A percentile compares a stretch with the other conserved stretches of the same genome.
These are phyloP conservation scores for Amblyjoppa proteus DNA, from an alignment of 2,888 invertebrate species.

Conservation along the genomic window DNA sequence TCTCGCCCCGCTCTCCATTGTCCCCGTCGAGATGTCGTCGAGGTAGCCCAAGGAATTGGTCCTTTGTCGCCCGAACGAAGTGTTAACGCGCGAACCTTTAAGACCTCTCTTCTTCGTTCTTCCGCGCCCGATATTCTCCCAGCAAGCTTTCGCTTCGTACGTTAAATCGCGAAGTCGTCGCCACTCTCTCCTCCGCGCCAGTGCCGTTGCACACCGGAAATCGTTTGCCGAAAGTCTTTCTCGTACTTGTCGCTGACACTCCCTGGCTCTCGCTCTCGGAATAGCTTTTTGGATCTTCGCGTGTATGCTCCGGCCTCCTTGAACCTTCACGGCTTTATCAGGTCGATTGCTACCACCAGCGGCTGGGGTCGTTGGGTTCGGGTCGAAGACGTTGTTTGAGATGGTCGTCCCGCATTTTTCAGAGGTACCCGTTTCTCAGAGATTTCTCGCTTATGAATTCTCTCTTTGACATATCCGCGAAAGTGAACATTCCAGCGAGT, in stretches of 20 bases:
- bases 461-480: background rate
- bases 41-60: constrained; percentile 77
- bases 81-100: constrained; percentile 80
- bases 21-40: constrained; percentile 66
- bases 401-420: constrained; percentile 28
- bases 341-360: constrained; percentile 25
- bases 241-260: constrained; percentile 56
- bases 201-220: constrained; percentile 36
- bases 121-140: constrained; percentile 56
- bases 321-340: constrained; percentile 20
- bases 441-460: constrained; percentile 8
- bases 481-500: constrained; percentile 13
- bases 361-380: background rate
- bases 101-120: constrained; percentile 69
- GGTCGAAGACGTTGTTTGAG: constrained; percentile 15
- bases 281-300: constrained; percentile 43
- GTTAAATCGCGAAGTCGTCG: constrained; percentile 35
- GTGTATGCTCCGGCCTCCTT: constrained; percentile 1
- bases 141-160: constrained; percentile 34
- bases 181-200: constrained; percentile 2
- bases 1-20: constrained; percentile 64
- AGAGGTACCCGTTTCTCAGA: constrained; percentile 1
- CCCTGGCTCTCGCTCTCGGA: constrained; percentile 30
- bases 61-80: constrained; percentile 79
- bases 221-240: constrained; percentile 59